A percentile compares a stretch with the other conserved stretches of the same genome.
Conservation (phyloP, 2,888 invertebrate genomes). For the Cartodere bifasciata region DNA sequence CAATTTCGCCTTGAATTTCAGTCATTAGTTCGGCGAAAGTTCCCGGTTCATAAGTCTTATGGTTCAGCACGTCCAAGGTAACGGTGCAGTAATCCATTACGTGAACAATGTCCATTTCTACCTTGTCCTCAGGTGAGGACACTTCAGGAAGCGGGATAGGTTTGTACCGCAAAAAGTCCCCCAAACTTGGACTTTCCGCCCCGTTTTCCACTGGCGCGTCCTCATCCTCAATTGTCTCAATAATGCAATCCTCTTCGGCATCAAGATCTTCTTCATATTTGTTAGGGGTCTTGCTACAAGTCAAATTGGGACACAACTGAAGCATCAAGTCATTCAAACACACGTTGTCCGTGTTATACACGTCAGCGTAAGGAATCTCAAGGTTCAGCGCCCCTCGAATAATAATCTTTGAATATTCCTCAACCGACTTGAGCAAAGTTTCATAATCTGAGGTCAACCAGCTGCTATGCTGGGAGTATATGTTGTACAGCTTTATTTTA, state of each 20-base stretch:
- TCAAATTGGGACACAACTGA: constrained; percentile 20
- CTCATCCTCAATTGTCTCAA: neutral
- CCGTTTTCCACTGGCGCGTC: too few species aligned
- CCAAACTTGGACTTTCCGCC: neutral
- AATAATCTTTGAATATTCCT: constrained; percentile 38
- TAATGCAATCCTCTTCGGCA: constrained; percentile 4
- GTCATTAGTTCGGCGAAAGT: constrained; percentile 40
- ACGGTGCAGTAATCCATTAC: constrained; percentile 22
- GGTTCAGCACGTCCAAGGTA: constrained; percentile 16
- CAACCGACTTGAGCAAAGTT: constrained; percentile 44
- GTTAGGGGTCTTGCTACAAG: constrained; percentile 8
- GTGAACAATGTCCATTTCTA: constrained; percentile 31
- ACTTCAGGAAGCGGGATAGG: neutral
- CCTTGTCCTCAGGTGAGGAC: constrained; percentile 7
- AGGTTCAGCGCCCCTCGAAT: constrained; percentile 27
- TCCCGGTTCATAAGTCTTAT: constrained; percentile 14
- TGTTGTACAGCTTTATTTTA: constrained; percentile 44
- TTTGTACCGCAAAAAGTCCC: constrained; percentile 4
- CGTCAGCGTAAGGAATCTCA: constrained; percentile 21
- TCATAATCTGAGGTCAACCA: constrained; percentile 48
- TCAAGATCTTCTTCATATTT: constrained; percentile 13
- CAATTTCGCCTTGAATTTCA: constrained; percentile 38
- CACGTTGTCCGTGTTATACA: constrained; percentile 17
- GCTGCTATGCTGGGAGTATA: constrained; percentile 35
- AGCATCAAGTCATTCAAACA: constrained; percentile 38